Evolutionary conservation across 35 echinoderm and acorn worm species (phyloP), one percentile per base, ranked within the genome.

Genomic region (Eucidaris tribuloides): DNA sequence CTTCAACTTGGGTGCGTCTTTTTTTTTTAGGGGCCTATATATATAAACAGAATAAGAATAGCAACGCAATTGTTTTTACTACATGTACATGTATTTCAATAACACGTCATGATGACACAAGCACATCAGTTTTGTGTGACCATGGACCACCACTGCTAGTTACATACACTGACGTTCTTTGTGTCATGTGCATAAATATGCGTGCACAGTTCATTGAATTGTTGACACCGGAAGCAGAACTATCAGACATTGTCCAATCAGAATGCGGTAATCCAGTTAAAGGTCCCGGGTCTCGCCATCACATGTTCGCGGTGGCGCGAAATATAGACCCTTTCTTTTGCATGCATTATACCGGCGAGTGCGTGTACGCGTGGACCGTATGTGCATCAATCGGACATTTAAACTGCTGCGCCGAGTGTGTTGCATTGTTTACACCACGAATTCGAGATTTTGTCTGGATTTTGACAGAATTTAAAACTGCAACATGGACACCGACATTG

Each of bases 401-500:
- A 74, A 74, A 74, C 34, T n/a, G 40, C n/a, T n/a, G n/a, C n/a
- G 30, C 68, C 37, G 68, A 5, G 23, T 40, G n/a, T n/a, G n/a
- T 11, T 52, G 9, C 48, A 52, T 52, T 52, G 48, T 52, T 52
- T 52, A 52, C 48, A 52, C 48, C 48, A 9, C 9, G 48, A 9
- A 11, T 11, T 9, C 9, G 48, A 52, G 48, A 52, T n/a, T 17
- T 54, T 28, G 22, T 64, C 61, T 14, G 7, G 37, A 32, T 64
- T 64, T 1, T 11, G 29, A 32, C 30, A 34, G 19, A 64, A 64
- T 32, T 64, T 64, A n/a, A 29, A 32, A 64, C 28, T 17, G 46
- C 33, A 57, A 79, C 31, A 87, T 88, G 77, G 89, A 88, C 41
- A 86, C 85, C 42, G 94, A 97, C 37, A 81, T 97, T 31, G 94